Percentiles rank a stretch among this genome's conserved stretches.
These are phyloP conservation scores for Leptopilina drosophilae DNA, from an alignment of 2,888 invertebrate species.

Conservation along the genomic window DNA sequence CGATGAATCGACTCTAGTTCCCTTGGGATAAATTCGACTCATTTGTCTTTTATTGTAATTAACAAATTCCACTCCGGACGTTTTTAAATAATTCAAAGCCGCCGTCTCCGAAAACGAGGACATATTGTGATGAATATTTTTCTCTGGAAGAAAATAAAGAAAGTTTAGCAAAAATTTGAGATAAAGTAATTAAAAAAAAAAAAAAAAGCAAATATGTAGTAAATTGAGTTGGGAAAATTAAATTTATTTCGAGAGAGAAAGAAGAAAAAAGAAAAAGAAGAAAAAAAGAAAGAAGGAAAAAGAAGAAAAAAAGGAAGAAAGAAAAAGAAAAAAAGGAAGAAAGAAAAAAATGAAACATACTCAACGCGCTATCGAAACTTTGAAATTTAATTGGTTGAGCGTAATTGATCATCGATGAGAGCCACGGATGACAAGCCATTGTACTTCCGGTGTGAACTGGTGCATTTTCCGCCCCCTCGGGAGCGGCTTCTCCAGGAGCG, in stretches of 20 bases:
- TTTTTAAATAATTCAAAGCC: slow-evolving; percentile 82
- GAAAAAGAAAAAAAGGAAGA: background rate
- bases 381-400: slow-evolving; percentile 85
- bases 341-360: slow-evolving; percentile 71
- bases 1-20: slow-evolving; percentile 84
- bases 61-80: slow-evolving; percentile 83
- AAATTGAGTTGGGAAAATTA: no score
- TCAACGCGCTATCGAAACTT: slow-evolving; percentile 83
- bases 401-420: slow-evolving; percentile 85
- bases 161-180: no score
- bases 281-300: no score
- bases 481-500: slow-evolving; percentile 67
- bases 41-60: slow-evolving; percentile 87
- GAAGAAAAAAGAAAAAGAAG: background rate
- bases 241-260: no score
- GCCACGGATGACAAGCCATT: slow-evolving; percentile 83
- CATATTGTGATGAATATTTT: slow-evolving; percentile 84
- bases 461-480: slow-evolving; percentile 80
- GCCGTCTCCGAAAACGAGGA: slow-evolving; percentile 84
- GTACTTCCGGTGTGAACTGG: slow-evolving; percentile 81
- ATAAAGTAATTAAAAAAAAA: no score
- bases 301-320: no score
- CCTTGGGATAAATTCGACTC: slow-evolving; percentile 85
- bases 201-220: no score
- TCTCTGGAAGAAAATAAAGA: slow-evolving; percentile 76